These are phyloP conservation scores for Gymnocypris eckloni DNA, from an alignment of 2,797 vertebrate genomes.

Conservation along the genomic window DNA sequence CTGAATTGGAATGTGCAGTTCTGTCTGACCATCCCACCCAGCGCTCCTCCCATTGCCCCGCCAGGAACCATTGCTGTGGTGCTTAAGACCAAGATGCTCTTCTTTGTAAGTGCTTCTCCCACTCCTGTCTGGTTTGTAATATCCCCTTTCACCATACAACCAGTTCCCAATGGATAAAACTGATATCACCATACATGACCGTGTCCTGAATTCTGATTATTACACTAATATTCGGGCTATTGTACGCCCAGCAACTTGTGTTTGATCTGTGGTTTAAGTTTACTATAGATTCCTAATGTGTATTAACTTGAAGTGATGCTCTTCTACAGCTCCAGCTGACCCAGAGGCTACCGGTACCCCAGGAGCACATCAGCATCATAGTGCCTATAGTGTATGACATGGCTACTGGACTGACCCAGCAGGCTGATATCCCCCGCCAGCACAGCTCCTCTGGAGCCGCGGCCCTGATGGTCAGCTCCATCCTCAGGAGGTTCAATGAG, in stretches of 20 bases:
- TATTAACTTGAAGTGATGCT: conserved; percentile 15
- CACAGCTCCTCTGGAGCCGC: conserved; percentile 97
- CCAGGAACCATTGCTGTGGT: conserved; percentile 98
- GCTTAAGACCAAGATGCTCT: conserved; percentile 99
- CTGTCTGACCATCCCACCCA: conserved; percentile 98
- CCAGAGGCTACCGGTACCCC: conserved; percentile 90
- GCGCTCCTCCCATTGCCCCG: conserved; percentile 96
- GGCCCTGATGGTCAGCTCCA: conserved; percentile 96
- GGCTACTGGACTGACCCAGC: conserved; percentile 96
- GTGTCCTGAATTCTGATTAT: not conserved
- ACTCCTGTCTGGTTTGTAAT: not conserved
- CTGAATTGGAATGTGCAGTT: conserved; percentile 99
- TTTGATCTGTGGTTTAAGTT: not conserved
- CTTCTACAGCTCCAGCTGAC: conserved; percentile 92
- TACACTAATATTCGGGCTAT: not conserved
- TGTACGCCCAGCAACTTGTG: not conserved
- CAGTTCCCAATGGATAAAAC: not conserved
- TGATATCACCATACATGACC: not conserved
- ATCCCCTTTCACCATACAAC: not conserved
- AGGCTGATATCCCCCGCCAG: conserved; percentile 98
- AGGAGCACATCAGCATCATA: conserved; percentile 96
- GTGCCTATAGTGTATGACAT: conserved; percentile 99
- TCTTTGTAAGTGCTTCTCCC: conserved; percentile 89
- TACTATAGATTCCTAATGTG: not conserved
- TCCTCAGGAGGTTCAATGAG: conserved; percentile 98